These are phyloP conservation scores for Hydrozoanthus tunicans DNA, from an alignment of 64 coral and sea anemone species.

Conservation along the genomic window DNA sequence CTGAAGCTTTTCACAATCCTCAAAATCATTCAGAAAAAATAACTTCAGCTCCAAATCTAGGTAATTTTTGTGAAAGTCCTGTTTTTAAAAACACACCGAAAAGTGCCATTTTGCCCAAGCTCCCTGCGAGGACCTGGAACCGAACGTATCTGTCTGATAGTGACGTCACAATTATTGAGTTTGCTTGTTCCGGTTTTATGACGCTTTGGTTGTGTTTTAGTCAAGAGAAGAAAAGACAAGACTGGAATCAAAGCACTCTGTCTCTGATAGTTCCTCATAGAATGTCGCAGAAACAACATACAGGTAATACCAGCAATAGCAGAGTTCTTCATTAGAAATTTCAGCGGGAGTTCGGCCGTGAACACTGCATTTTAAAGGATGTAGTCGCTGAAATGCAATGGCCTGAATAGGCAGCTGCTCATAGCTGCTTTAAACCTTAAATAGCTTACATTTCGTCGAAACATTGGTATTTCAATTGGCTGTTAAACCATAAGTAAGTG, in stretches of 20 bases:
- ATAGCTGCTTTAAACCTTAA: conserved; percentile 1
- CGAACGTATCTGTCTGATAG: not conserved
- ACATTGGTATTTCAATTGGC: not conserved
- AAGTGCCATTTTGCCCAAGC: not conserved
- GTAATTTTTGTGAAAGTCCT: too few species aligned
- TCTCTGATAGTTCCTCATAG: conserved; percentile 10
- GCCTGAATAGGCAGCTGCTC: conserved; percentile 17
- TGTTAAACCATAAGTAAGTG: not conserved
- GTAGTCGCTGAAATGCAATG: conserved; percentile 25
- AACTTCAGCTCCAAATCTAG: too few species aligned
- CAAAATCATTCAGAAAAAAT: too few species aligned
- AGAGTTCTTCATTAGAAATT: not conserved
- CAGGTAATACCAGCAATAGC: not conserved
- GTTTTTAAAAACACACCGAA: not conserved
- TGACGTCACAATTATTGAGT: conserved; percentile 27
- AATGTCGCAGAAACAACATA: conserved; percentile 28
- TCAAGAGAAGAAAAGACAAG: conserved; percentile 10
- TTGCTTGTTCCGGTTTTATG: conserved; percentile 33
- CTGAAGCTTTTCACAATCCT: too few species aligned
- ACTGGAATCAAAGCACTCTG: not conserved
- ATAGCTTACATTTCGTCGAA: conserved; percentile 32
- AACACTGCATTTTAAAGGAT: not conserved
- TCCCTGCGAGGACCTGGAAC: conserved; percentile 4
- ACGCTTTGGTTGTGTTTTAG: conserved; percentile 33
- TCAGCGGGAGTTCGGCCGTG: not conserved